These are phyloP conservation scores for Drosophila neotestacea DNA, from an alignment of 2,888 invertebrate species.

Conservation along the genomic window DNA sequence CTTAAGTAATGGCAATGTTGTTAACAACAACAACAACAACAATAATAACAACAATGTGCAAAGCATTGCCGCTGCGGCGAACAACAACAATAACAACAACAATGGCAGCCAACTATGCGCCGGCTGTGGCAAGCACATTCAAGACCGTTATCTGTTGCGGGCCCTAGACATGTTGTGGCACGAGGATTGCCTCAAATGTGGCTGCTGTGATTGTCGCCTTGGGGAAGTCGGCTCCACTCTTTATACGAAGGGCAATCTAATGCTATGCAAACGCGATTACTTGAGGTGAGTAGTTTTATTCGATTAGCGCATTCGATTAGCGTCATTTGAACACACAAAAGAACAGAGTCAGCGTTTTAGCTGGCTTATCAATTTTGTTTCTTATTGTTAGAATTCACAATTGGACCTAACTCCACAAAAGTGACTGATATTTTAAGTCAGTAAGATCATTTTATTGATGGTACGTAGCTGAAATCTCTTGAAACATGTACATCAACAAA, in stretches of 20 bases:
- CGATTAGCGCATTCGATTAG: neutral
- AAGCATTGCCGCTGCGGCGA: constrained; percentile 74
- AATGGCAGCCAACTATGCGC: constrained; percentile 92
- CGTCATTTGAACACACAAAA: too few relatives aligned
- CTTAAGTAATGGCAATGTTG: constrained; percentile 64
- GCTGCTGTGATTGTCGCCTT: constrained; percentile 98
- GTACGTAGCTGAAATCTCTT: too few relatives aligned
- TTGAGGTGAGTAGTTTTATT: constrained; percentile 88
- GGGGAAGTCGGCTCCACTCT: constrained; percentile 98
- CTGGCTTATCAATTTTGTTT: neutral
- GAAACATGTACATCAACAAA: too few relatives aligned
- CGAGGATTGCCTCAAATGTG: constrained; percentile 98
- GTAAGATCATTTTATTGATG: too few relatives aligned
- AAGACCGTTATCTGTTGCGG: constrained; percentile 95
- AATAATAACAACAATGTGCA: constrained; percentile 66
- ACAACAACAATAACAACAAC: constrained; percentile 81
- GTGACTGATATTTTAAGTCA: too few relatives aligned
- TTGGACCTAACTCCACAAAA: too few relatives aligned
- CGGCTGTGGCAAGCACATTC: constrained; percentile 97
- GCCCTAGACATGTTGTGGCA: constrained; percentile 98
- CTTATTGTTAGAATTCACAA: neutral
- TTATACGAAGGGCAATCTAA: constrained; percentile 97
- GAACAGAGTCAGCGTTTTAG: too few relatives aligned
- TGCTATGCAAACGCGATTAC: constrained; percentile 98
- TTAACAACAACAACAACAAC: constrained; percentile 60